phyloP scores from a whole-genome alignment of 1,140 invertebrate genomes.

The Onthophagus taurus region DNA sequence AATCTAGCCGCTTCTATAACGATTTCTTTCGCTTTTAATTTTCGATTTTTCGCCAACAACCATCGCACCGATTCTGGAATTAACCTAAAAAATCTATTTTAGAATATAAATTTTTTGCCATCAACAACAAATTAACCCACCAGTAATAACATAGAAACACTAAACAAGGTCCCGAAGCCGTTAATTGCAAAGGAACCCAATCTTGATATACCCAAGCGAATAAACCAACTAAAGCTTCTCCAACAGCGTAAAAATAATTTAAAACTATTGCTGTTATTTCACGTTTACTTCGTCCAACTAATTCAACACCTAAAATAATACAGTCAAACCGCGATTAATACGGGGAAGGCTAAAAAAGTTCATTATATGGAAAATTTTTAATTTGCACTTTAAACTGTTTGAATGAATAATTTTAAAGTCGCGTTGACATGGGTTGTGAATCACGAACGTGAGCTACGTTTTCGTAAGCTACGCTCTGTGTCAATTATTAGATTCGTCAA shows the following conservation, averaged over 20 bases:
- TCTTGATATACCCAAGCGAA: slow-evolving; percentile 48
- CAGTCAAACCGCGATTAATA: too few relatives aligned
- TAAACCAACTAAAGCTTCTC: slow-evolving; percentile 49
- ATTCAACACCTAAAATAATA: slow-evolving; percentile 49
- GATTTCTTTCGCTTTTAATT: slow-evolving; percentile 43
- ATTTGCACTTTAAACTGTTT: too few relatives aligned
- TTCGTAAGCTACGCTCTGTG: too few relatives aligned
- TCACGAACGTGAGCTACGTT: too few relatives aligned
- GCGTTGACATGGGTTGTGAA: too few relatives aligned
- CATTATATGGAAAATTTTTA: too few relatives aligned
- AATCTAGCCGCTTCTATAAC: slow-evolving; percentile 44
- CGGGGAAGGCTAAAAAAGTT: too few relatives aligned
- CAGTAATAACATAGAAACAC: slow-evolving; percentile 48
- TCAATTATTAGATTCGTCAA: too few relatives aligned
- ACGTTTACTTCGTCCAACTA: slow-evolving; percentile 51
- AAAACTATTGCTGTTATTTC: slow-evolving; percentile 53
- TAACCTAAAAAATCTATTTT: slow-evolving; percentile 34
- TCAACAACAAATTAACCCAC: slow-evolving; percentile 31
- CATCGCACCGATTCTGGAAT: slow-evolving; percentile 56
- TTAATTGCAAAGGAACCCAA: slow-evolving; percentile 50
- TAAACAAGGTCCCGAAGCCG: slow-evolving; percentile 46
- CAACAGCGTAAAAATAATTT: slow-evolving; percentile 57
- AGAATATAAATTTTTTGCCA: background rate
- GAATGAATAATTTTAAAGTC: too few relatives aligned
- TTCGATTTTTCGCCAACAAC: slow-evolving; percentile 45